Conservation (phyloP, 2,888 invertebrate species). For the Machimus rusticus region DNA sequence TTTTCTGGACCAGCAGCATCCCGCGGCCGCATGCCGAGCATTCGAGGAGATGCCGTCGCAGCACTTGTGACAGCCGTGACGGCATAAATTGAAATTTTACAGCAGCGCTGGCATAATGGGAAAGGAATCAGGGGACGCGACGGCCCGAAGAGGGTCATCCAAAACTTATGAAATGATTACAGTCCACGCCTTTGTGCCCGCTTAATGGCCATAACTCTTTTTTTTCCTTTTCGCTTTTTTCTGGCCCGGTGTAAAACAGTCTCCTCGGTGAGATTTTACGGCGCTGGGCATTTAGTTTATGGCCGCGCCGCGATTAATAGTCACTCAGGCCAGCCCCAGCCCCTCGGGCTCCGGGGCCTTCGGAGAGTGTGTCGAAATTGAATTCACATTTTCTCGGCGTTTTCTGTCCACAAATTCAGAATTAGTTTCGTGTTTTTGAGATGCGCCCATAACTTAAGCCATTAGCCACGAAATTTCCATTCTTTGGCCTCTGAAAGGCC, state of each 20-base stretch:
- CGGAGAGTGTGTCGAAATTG: background rate
- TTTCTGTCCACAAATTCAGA: conserved; percentile 10
- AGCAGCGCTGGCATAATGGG: background rate
- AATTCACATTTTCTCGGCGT: background rate
- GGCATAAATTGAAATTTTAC: conserved; percentile 24
- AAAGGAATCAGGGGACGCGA: background rate
- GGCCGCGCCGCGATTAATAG: conserved; percentile 3
- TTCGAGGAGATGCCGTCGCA: background rate
- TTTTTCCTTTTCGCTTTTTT: background rate
- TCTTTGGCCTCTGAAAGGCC: background rate
- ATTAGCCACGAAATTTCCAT: conserved; percentile 7
- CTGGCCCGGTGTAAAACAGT: conserved; percentile 1
- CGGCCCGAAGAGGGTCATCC: background rate
- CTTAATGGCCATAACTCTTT: conserved; percentile 16
- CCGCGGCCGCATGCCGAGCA: background rate
- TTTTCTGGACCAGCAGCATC: background rate
- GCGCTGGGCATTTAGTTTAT: background rate
- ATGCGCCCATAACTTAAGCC: conserved; percentile 14
- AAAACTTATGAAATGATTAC: conserved; percentile 11
- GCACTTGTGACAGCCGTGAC: background rate
- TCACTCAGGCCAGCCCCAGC: background rate
- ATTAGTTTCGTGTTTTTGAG: background rate
- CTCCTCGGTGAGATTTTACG: background rate
- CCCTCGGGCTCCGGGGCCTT: background rate
- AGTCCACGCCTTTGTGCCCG: background rate